Base-by-base conservation (phyloP, 37 sponge, comb jelly and placozoan species). In the Theonella swinhoei region DNA sequence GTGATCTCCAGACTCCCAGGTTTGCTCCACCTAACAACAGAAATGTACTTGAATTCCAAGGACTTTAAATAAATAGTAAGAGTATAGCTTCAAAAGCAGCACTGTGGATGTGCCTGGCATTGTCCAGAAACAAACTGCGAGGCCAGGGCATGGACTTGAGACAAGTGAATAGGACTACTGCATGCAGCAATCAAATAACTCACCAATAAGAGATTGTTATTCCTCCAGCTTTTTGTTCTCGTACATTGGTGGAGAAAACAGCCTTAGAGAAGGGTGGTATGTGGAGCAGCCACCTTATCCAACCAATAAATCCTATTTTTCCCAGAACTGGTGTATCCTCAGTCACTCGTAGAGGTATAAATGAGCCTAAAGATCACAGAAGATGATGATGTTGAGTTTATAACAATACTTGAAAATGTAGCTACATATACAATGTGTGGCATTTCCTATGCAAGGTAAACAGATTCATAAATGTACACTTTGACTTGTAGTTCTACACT, bases 191-290 rank as follows among this genome's bases (percentile, higher is more conserved):
- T 76, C 2, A 11, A 47, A 47, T 47, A 47, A 23, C 78, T 58
- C 23, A 91, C 91, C 88, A 71, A 70, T 86, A 86, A 20, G 77
- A 47, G n/a, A 87, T 87, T 20, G 42, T 37, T 30, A 91, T 66
- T 23, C 92, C 92, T 1, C 39, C 42, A 0, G 84, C 85, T 1
- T 77, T 30, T 19, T 83, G 39, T 35, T 91, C 88, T 37, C 78
- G 66, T 22, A 91, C 62, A 1, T 31, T 20, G 62, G 79, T 66
- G 20, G 8, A 42, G 29, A 73, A 4, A n/a, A 68, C 39, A 0
- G 22, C 5, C 25, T 84, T 14, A 26, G 73, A 39, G 40, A 62
- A 22, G 24, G 70, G 35, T 35, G 89, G 89, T 20, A 76, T 43
- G 31, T 76, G 54, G 26, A 89, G n/a, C 30, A 84, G 37, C 62